Evolutionary conservation across 2,888 invertebrate genomes (phyloP), one percentile per base, ranked within the genome.

Genomic region (Hyalella azteca): DNA sequence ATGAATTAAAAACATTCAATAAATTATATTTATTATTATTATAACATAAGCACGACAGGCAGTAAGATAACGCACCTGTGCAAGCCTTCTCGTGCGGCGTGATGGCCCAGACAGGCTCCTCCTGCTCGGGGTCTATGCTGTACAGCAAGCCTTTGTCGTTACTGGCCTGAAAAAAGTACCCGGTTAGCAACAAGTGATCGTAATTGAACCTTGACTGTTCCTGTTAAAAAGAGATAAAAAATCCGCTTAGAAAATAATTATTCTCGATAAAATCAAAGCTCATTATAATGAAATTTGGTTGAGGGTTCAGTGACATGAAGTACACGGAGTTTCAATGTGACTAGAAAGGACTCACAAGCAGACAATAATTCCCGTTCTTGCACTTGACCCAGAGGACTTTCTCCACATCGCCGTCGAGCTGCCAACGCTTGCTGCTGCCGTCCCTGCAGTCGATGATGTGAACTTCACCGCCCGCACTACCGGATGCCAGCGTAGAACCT

Each of bases 71-170:
- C 79, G 81, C 85, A 86, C 94, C 96, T 85, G 96, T 95, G 36
- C 96, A 92, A 90, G 95, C 95, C 86, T 94, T 92, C 75, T 91
- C 91, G 87, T 97, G 97, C 0, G 94, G 95, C 77, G 91, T 88
- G n/a, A 93, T 87, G 7, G 91, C 91, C 93, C 93, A 95, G 48
- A 94, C 84, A 0, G 93, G 91, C 84, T 91, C 90, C 7, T 88
- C 90, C 85, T 91, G 90, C 77, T 95, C 89, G 85, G 92, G 91
- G 88, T 96, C 95, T 73, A 94, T 91, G 86, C 92, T 93, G 81
- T 92, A 91, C 9, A 95, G 90, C 85, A 90, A 90, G 15, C 92
- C 92, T 79, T 87, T 88, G 85, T 91, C 90, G 15, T 91, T 91
- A 73, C 90, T 89, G 26, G 89, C 88, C 90, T 91, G 85, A 11